A percentile compares a stretch with the other conserved stretches of the same genome.
Conservation (phyloP, 2,888 invertebrate species). For the Cheilosia grossa region DNA sequence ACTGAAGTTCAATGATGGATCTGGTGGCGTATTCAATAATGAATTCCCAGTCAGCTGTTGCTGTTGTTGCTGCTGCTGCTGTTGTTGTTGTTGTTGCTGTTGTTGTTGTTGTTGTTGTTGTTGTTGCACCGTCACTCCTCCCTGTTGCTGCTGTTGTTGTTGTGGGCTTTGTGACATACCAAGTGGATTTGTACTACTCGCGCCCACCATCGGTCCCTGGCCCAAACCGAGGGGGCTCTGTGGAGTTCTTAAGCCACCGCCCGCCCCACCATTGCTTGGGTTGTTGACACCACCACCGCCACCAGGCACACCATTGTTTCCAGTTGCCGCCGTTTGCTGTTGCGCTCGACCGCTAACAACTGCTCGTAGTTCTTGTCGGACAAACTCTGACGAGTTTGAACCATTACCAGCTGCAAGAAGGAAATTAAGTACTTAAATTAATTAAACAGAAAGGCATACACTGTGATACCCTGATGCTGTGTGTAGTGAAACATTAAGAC, state of each 20-base stretch:
- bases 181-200: slow-evolving; percentile 81
- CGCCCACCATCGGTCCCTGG: slow-evolving; percentile 80
- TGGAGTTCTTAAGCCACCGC: slow-evolving; percentile 78
- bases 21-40: slow-evolving; percentile 82
- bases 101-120: slow-evolving; percentile 76
- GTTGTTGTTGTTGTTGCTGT: slow-evolving; percentile 75
- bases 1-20: slow-evolving; percentile 82
- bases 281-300: slow-evolving; percentile 76
- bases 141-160: slow-evolving; percentile 69
- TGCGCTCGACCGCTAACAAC: slow-evolving; percentile 93
- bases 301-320: slow-evolving; percentile 76
- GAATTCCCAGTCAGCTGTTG: slow-evolving; percentile 78
- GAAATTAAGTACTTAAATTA: slow-evolving; percentile 72
- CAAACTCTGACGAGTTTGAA: slow-evolving; percentile 92
- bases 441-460: slow-evolving; percentile 24
- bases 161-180: slow-evolving; percentile 76
- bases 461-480: not conserved
- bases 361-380: slow-evolving; percentile 94
- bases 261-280: slow-evolving; percentile 42
- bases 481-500: slow-evolving; percentile 57
- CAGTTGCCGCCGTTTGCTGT: slow-evolving; percentile 81
- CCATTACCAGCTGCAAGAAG: slow-evolving; percentile 84
- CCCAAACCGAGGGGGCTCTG: slow-evolving; percentile 81
- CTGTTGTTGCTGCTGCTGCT: slow-evolving; percentile 75
- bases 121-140: slow-evolving; percentile 64